Conservation (phyloP, 2,797 vertebrate species). For the Peromyscus nudipes region DNA sequence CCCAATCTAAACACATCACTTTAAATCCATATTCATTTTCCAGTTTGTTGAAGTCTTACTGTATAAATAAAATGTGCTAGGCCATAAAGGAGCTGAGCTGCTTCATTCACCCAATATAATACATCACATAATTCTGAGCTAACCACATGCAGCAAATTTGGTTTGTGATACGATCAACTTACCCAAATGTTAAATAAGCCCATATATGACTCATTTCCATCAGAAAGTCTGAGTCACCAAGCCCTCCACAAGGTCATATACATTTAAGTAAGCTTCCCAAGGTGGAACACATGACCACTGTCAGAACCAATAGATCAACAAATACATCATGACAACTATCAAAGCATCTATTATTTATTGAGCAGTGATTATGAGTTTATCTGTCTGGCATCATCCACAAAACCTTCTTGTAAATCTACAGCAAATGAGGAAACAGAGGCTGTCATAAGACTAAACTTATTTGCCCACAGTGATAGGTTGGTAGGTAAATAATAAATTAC, state of each 20-base stretch:
- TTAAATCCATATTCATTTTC: slow-evolving; percentile 56
- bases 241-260: slow-evolving; percentile 40
- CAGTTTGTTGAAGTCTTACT: not conserved
- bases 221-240: slow-evolving; percentile 68
- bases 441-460: not conserved
- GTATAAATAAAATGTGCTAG: not conserved
- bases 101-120: not conserved
- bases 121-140: slow-evolving; percentile 39
- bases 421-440: slow-evolving; percentile 47
- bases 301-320: slow-evolving; percentile 42
- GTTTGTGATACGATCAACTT: not conserved
- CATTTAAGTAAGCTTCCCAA: slow-evolving; percentile 43
- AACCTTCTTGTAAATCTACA: not conserved
- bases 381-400: not conserved
- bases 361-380: not conserved
- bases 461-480: not conserved
- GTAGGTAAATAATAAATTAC: not conserved
- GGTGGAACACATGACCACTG: slow-evolving; percentile 20
- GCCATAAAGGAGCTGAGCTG: not conserved
- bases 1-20: slow-evolving; percentile 15
- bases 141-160: slow-evolving; percentile 32
- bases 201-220: slow-evolving; percentile 63
- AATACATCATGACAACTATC: slow-evolving; percentile 42
- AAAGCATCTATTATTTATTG: slow-evolving; percentile 58
- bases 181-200: slow-evolving; percentile 56